A percentile compares a stretch with the other conserved stretches of the same genome.
phyloP scores from a whole-genome alignment of 2,797 vertebrate genomes.

The Sebastes nivosus region DNA sequence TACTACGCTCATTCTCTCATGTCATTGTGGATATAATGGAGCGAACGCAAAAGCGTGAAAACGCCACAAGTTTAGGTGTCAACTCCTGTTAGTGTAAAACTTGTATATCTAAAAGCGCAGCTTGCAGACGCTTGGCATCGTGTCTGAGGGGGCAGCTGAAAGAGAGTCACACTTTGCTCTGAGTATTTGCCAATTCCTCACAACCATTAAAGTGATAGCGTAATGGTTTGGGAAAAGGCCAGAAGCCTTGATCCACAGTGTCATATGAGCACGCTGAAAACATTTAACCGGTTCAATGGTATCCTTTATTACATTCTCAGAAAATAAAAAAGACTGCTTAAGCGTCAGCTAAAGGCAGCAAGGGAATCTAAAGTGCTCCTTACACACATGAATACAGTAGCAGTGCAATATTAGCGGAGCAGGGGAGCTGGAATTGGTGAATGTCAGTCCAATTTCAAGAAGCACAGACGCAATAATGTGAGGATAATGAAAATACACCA shows the following conservation, averaged over 20 bases:
- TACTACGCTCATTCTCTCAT: conserved; percentile 52
- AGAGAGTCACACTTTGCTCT: conserved; percentile 40
- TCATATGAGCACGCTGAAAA: conserved; percentile 38
- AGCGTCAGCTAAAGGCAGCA: conserved; percentile 23
- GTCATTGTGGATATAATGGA: conserved; percentile 45
- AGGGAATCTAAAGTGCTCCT: conserved; percentile 28
- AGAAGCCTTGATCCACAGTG: conserved; percentile 39
- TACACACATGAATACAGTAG: conserved; percentile 8
- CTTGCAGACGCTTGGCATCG: conserved; percentile 41
- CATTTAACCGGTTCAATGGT: conserved; percentile 54
- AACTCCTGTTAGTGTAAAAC: conserved; percentile 48
- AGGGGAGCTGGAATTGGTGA: conserved; percentile 24
- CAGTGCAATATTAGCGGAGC: conserved; percentile 11
- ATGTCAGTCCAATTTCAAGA: conserved; percentile 28
- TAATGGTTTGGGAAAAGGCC: conserved; percentile 59
- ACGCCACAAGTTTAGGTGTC: conserved; percentile 56
- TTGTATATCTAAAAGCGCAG: conserved; percentile 44
- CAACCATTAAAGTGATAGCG: conserved; percentile 46
- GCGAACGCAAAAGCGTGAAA: conserved; percentile 38
- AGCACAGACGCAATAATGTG: conserved; percentile 10
- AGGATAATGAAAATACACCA: conserved; percentile 27
- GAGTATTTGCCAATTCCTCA: conserved; percentile 52
- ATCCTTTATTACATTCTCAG: conserved; percentile 52
- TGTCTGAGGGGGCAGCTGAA: conserved; percentile 26
- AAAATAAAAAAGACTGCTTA: conserved; percentile 43